Evolutionary conservation across 1,140 invertebrate species (phyloP), one percentile per base, ranked within the genome.

Genomic region (Tyrophagus putrescentiae): DNA sequence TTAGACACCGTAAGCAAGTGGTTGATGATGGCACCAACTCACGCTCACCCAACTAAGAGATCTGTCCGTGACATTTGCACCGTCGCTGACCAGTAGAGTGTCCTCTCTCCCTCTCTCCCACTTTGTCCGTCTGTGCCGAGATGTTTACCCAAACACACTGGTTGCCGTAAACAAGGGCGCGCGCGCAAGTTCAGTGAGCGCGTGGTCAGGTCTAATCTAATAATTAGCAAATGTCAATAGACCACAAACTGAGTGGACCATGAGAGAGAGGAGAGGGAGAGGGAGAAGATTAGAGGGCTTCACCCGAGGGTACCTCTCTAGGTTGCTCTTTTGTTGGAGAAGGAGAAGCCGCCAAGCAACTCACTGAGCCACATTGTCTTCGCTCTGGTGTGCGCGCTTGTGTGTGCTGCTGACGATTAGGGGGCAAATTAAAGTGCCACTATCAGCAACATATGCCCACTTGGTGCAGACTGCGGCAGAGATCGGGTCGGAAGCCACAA

Each of bases 221-320:
- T 48, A 48, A 48, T 48, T 48, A 48, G 45, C 45, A 21, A 48
- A 48, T 48, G 45, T 48, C 45, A 48, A 48, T 48, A 48, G 45
- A 48, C 7, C 18, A 29, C 7, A 48, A 48, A 48, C 36, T 21
- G 21, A 39, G 21, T 13, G 36, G 18, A 18, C 7, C 7, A 9
- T 7, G n/a, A n/a, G n/a, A n/a, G n/a, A 48, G 18, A 25, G 45
- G 45, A 48, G 7, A 21, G 21, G 21, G 18, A 6, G 45, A 39
- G 13, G 13, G 45, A 48, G 21, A 48, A 48, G 45, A 48, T 48
- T 48, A 48, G 45, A 21, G 21, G 21, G 13, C 21, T 39, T 39
- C 13, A 21, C 21, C 13, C 13, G 13, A 13, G 36, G 13, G 45
- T 48, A 48, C 45, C 45, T n/a, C 45, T 48, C 45, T 21, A 29